Percentiles rank a stretch among this genome's conserved stretches.
These are phyloP conservation scores for Eledone cirrhosa DNA, from an alignment of 2,888 invertebrate species.

Conservation along the genomic window DNA sequence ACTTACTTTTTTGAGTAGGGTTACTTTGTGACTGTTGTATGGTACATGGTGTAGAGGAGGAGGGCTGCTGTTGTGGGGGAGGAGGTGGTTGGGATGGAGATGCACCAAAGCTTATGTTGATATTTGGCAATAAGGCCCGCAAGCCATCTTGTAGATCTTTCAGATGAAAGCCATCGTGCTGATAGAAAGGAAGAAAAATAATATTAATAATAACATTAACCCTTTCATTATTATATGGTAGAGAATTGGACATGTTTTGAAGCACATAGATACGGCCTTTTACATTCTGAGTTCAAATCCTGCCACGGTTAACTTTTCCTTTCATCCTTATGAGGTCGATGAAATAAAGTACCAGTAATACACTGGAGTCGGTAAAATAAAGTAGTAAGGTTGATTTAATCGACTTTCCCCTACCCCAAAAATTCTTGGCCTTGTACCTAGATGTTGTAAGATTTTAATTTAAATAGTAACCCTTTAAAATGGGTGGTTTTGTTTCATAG, in stretches of 20 bases:
- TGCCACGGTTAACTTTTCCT: too few relatives aligned
- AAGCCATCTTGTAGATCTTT: constrained; percentile 71
- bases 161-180: constrained; percentile 60
- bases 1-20: constrained; percentile 39
- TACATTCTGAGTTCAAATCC: too few relatives aligned
- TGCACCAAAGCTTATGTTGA: constrained; percentile 67
- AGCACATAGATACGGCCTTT: too few relatives aligned
- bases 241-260: not conserved
- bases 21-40: constrained; percentile 31
- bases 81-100: constrained; percentile 35
- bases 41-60: constrained; percentile 19
- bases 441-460: too few relatives aligned
- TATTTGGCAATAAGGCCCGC: constrained; percentile 68
- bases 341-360: too few relatives aligned
- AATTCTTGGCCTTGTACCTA: too few relatives aligned
- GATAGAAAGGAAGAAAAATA: not conserved
- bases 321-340: too few relatives aligned
- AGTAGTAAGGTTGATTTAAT: too few relatives aligned
- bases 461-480: too few relatives aligned
- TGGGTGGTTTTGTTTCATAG: too few relatives aligned
- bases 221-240: not conserved
- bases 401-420: too few relatives aligned
- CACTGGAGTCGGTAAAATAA: too few relatives aligned
- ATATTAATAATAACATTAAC: not conserved
- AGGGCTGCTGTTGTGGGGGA: constrained; percentile 31